Evolutionary conservation across 2,113 vertebrate species (phyloP).

Genomic region (Ophiodon elongatus): DNA sequence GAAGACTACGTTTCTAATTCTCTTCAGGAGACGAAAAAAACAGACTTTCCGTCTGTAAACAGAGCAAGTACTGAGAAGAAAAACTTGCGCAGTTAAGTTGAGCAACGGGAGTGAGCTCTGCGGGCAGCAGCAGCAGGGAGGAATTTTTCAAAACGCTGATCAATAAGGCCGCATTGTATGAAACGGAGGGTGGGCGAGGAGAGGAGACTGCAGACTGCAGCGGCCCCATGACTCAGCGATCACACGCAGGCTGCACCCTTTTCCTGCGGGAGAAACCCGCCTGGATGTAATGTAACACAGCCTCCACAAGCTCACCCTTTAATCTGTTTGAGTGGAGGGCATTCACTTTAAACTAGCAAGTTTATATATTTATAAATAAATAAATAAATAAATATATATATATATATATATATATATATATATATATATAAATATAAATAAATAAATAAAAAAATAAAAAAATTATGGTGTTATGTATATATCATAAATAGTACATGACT

Average conservation of each 20-base stretch:
- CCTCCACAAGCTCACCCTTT: not conserved
- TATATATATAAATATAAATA: too few species aligned
- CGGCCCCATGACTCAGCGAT: constrained; percentile 80
- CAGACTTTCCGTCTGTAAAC: not conserved
- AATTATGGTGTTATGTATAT: not conserved
- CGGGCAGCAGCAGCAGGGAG: constrained; percentile 5
- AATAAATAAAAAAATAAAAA: too few species aligned
- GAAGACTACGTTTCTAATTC: not conserved
- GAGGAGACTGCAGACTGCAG: constrained; percentile 13
- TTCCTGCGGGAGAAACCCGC: constrained; percentile 33
- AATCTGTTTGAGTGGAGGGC: not conserved
- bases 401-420: too few species aligned
- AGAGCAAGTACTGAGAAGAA: not conserved
- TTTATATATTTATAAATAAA: too few species aligned
- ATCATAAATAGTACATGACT: not conserved
- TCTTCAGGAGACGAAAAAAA: not conserved
- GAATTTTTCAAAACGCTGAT: constrained; percentile 49
- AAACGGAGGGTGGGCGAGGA: constrained; percentile 39
- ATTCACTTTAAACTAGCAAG: not conserved
- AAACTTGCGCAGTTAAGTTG: constrained; percentile 39
- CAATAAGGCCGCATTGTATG: constrained; percentile 74
- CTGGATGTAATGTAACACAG: not conserved
- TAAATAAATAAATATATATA: too few species aligned
- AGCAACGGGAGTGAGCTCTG: not conserved
- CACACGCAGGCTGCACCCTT: constrained; percentile 58